Evolutionary conservation across 2,113 vertebrate species (phyloP), one percentile per base, ranked within the genome.

Genomic region (Motacilla alba): DNA sequence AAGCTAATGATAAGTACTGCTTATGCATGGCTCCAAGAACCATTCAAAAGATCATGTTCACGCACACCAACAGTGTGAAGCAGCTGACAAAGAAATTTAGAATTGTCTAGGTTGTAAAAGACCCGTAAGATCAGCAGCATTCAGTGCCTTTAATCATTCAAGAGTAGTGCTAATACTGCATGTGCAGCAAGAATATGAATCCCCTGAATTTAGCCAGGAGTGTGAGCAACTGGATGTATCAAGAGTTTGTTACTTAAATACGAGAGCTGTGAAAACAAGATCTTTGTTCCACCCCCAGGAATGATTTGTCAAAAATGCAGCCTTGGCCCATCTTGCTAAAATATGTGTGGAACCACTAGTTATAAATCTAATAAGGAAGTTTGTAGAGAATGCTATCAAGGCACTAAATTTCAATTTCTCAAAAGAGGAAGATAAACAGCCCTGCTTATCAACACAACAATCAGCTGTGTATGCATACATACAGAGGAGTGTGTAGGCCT

Each of bases 1-100:
- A 94, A 87, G 46, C 81, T 95, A 95, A 94, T 68, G 56, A 55
- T 79, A 93, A 89, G 58, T 60, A 68, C 41, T 73, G 83, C 87
- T 87, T 35, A 91, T 82, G 83, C 89, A 87, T 49, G 66, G 58
- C 41, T 91, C 58, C 66, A 49, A 64, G 53, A 92, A 84, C 21
- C 20, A 3, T 89, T 81, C 84, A 89, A 72, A 95, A 81, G 74
- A 94, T 80, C 82, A 49, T 0, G 0, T 72, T 94, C 49, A 15
- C 0, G 19, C 63, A 77, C 44, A 39, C 58, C 15, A 67, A 75
- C 21, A 69, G 59, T 15, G 47, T 24, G 78, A 95, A 85, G 58
- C 95, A 93, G 78, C 78, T 95, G 87, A 95, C 59, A 93, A 58
- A 60, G 41, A 87, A 81, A 62, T 53, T 62, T 37, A 33, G 31